phyloP scores from a whole-genome alignment of 2,888 invertebrate species.

The Euplexia lucipara region DNA sequence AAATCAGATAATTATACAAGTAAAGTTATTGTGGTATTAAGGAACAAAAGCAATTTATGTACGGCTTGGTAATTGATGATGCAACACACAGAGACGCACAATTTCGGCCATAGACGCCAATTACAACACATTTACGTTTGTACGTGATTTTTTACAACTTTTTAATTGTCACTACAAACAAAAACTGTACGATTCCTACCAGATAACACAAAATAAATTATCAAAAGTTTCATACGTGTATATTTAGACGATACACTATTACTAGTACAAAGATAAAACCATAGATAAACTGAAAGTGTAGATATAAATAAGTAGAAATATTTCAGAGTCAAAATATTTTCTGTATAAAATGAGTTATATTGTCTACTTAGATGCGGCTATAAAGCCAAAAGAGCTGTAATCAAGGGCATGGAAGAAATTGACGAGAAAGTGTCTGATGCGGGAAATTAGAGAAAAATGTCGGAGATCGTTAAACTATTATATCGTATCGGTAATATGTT shows the following conservation, averaged over 20 bases:
- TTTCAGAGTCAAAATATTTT: conserved; percentile 24
- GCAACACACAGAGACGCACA: conserved; percentile 45
- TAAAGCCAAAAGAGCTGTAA: conserved; percentile 45
- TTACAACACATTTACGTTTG: conserved; percentile 41
- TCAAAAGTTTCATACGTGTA: background rate
- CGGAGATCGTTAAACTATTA: conserved; percentile 48
- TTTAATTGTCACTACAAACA: conserved; percentile 21
- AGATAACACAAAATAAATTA: conserved; percentile 7
- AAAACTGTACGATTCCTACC: background rate
- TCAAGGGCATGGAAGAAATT: conserved; percentile 57
- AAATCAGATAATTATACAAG: conserved; percentile 9
- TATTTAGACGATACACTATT: conserved; percentile 7
- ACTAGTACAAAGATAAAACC: conserved; percentile 10
- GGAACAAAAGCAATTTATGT: conserved; percentile 49
- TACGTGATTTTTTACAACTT: conserved; percentile 43
- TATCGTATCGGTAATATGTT: conserved; percentile 49
- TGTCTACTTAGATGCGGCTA: conserved; percentile 31
- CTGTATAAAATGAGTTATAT: conserved; percentile 27
- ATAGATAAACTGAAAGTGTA: conserved; percentile 19
- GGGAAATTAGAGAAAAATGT: conserved; percentile 53
- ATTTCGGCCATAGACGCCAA: conserved; percentile 47
- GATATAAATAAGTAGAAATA: conserved; percentile 25
- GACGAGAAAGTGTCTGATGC: conserved; percentile 57
- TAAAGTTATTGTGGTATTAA: conserved; percentile 32
- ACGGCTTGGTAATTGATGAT: conserved; percentile 50